Evolutionary conservation across 2,113 vertebrate species (phyloP), one percentile per base, ranked within the genome.

Genomic region (Centropus bengalensis): DNA sequence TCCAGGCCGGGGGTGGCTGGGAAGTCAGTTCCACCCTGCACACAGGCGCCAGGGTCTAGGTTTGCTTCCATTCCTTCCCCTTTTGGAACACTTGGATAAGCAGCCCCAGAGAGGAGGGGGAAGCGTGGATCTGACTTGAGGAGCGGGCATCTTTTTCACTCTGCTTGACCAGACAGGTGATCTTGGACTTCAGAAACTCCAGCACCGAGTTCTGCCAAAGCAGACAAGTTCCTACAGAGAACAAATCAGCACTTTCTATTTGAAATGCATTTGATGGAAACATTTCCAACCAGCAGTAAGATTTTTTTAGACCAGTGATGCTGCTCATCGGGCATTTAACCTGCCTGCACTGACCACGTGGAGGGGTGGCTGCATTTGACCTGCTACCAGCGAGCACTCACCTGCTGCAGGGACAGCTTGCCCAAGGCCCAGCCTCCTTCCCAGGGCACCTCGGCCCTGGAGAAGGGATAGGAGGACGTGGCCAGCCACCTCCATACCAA

Each of bases 241-340:
- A 52, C 52, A 83, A 75, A 78, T 75, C 86, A 44, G 91, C 94
- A 86, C 92, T 95, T 95, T 75, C 6, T 5, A 11, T 42, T 47
- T 1, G 13, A 81, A 88, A 86, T 12, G 59, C 4, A 3, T 70
- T 30, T 32, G 73, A 84, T 42, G 56, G 83, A 90, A 70, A 78
- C 73, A 28, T 83, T 90, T 92, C 92, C 90, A 88, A 36, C 73
- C 88, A 93, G 92, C 96, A 92, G 88, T 32, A 32, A 87, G 54
- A 18, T 16, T 67, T 66, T 54, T 44, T 40, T 9, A 88, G 64
- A 90, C 59, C 95, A 81, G 91, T 81, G 88, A 75, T 68, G 82
- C 95, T 94, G 96, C 95, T 92, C 60, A 12, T 18, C 8, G 3
- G 90, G 76, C 90, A 27, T 32, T 93, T 10, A 36, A 24, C 77